Evolutionary conservation across 1,140 invertebrate genomes (phyloP).

Genomic region (Drosophila ercepeae): DNA sequence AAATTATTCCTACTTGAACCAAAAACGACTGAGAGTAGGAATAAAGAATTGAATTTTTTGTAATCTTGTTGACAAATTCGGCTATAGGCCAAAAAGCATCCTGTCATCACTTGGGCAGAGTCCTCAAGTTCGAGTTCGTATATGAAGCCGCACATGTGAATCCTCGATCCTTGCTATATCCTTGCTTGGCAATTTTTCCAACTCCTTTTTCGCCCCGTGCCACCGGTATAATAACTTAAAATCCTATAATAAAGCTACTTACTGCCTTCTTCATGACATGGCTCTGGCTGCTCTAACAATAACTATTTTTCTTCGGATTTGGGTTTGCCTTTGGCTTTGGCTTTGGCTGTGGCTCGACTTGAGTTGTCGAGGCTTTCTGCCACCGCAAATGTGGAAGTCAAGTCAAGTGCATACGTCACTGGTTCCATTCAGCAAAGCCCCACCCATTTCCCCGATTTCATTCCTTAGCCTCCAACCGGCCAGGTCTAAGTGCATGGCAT

Average conservation of each 20-base stretch:
- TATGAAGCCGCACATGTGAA: slow-evolving; percentile 49
- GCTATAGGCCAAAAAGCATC: slow-evolving; percentile 43
- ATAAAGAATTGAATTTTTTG: slow-evolving; percentile 31
- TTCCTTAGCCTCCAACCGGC: background rate
- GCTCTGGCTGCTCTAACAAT: slow-evolving; percentile 50
- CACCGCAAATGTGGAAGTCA: slow-evolving; percentile 67
- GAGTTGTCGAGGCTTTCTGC: slow-evolving; percentile 54
- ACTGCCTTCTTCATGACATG: slow-evolving; percentile 31
- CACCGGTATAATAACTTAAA: slow-evolving; percentile 71
- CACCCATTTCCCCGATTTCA: background rate
- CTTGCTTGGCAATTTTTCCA: slow-evolving; percentile 14
- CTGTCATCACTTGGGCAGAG: slow-evolving; percentile 38
- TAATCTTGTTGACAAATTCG: slow-evolving; percentile 56
- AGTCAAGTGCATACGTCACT: slow-evolving; percentile 72
- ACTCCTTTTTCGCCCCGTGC: background rate
- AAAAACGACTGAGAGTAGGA: too few species aligned
- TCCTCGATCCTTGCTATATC: slow-evolving; percentile 23
- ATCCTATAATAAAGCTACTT: slow-evolving; percentile 80
- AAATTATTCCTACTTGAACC: too few species aligned
- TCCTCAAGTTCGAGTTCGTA: slow-evolving; percentile 37
- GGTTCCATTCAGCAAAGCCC: slow-evolving; percentile 38
- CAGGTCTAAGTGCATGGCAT: slow-evolving; percentile 40
- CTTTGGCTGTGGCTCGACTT: slow-evolving; percentile 46
- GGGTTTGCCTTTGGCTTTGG: slow-evolving; percentile 67
- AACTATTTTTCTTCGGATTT: slow-evolving; percentile 74